These are phyloP conservation scores for Naja naja DNA, from an alignment of 2,113 vertebrate genomes.

Conservation along the genomic window DNA sequence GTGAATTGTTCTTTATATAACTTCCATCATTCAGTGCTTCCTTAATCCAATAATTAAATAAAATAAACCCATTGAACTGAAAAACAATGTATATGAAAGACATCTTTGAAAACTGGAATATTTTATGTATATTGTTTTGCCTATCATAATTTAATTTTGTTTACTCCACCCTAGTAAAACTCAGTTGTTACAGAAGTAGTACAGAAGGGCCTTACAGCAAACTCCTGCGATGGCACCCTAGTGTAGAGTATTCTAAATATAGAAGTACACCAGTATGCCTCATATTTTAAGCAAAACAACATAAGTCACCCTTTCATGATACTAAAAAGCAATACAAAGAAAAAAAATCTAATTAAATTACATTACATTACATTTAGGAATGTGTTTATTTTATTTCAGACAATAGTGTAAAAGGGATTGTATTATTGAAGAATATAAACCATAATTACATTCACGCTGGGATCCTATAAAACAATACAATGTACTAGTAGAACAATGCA, in stretches of 20 bases:
- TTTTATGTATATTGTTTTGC: not conserved
- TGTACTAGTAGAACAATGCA: slow-evolving; percentile 78
- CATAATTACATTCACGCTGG: slow-evolving; percentile 78
- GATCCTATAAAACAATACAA: slow-evolving; percentile 70
- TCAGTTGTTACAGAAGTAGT: slow-evolving; percentile 17
- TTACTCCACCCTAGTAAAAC: slow-evolving; percentile 18
- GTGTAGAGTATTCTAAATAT: slow-evolving; percentile 32
- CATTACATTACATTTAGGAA: slow-evolving; percentile 50
- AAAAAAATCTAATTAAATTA: slow-evolving; percentile 54
- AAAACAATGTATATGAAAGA: not conserved
- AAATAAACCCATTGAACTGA: not conserved
- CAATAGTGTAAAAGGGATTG: slow-evolving; percentile 52
- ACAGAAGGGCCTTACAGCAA: slow-evolving; percentile 2
- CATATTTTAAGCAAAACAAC: slow-evolving; percentile 33
- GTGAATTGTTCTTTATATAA: not conserved
- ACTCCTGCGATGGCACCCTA: not conserved
- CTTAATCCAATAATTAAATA: too few species aligned
- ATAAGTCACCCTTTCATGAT: slow-evolving; percentile 43
- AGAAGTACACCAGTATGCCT: slow-evolving; percentile 42
- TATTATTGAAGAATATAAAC: slow-evolving; percentile 64
- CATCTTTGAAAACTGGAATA: not conserved
- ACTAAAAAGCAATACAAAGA: slow-evolving; percentile 45
- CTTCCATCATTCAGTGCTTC: too few species aligned
- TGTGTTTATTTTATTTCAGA: slow-evolving; percentile 56
- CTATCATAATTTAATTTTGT: not conserved